A percentile compares a stretch with the other conserved stretches of the same genome.
Conservation (phyloP, 2,888 invertebrate genomes). For the Cantharis rufa region DNA sequence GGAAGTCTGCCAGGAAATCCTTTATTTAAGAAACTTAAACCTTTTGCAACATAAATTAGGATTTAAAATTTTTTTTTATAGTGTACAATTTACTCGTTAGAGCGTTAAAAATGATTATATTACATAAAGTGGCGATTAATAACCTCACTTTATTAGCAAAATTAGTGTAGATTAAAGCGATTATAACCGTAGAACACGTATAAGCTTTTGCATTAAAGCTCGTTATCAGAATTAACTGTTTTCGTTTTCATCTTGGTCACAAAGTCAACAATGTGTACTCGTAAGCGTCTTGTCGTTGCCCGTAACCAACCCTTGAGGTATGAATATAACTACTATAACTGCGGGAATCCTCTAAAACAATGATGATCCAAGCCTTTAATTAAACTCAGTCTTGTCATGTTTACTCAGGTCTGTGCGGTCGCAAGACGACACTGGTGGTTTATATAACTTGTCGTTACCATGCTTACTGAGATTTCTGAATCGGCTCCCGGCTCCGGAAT, state of each 20-base stretch:
- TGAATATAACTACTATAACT: conserved; percentile 47
- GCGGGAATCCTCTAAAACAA: conserved; percentile 49
- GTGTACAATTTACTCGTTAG: not conserved
- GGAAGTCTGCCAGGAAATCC: conserved; percentile 34
- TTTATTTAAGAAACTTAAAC: conserved; percentile 19
- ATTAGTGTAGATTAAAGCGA: not conserved
- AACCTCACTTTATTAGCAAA: not conserved
- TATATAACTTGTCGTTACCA: conserved; percentile 56
- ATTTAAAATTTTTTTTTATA: not conserved
- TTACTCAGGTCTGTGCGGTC: conserved; percentile 51
- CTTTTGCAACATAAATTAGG: not conserved
- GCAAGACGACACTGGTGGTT: conserved; percentile 51
- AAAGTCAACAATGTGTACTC: conserved; percentile 27
- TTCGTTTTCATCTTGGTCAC: conserved; percentile 26
- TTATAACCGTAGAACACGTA: not conserved
- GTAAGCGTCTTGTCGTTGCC: conserved; percentile 26
- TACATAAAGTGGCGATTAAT: not conserved
- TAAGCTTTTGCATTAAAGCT: conserved; percentile 18
- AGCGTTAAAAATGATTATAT: not conserved
- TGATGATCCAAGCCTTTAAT: conserved; percentile 55
- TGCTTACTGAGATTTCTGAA: conserved; percentile 50
- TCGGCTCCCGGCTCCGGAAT: conserved; percentile 43
- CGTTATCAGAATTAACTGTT: conserved; percentile 28
- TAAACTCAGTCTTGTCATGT: conserved; percentile 56
- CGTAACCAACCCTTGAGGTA: conserved; percentile 35